Base-by-base conservation (phyloP, 1,140 invertebrate species). In the Spodoptera litura region DNA sequence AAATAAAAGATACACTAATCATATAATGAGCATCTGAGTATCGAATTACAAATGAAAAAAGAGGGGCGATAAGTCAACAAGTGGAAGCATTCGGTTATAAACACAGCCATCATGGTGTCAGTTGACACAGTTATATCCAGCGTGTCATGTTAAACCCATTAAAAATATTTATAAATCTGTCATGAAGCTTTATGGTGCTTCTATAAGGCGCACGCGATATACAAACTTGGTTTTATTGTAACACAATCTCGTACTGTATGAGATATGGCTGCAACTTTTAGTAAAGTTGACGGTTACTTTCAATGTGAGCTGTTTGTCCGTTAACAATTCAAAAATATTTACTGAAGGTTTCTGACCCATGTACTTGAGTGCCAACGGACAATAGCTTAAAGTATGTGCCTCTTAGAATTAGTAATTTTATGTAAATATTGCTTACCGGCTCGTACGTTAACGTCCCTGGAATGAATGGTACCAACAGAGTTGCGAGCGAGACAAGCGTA, bases 401-500 rank as follows among this genome's bases (percentile, higher is more conserved):
- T 77, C 62, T 68, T 68, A 35, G 59, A 68, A 58, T 55, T 53
- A 15, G 61, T 64, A 53, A 59, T 49, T 58, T 61, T 64, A 62
- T 77, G 62, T 20, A 68, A 77, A 77, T 56, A n/a, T 10, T 77
- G 27, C 92, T 96, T 96, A 99, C 98, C 98, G 94, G 98, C 98
- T 96, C 98, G 96, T 52, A 99, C 98, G 91, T 99, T 98, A 85
- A 99, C 98, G 95, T 99, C 98, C 62, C 98, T 95, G 44, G 98
- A 99, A 83, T 98, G 97, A 86, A 99, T 98, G 2, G 97, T 97
- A 80, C 98, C 98, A 79, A 98, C 97, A 61, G 96, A 96, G 92
- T 98, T 99, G 82, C 96, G 96, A 13, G 98, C 98, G 61, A 98
- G 94, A 95, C 98, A 99, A 83, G 98, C 97, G 95, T 99, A 99